Conservation (phyloP, 2,888 invertebrate species). For the Formica aserva region DNA sequence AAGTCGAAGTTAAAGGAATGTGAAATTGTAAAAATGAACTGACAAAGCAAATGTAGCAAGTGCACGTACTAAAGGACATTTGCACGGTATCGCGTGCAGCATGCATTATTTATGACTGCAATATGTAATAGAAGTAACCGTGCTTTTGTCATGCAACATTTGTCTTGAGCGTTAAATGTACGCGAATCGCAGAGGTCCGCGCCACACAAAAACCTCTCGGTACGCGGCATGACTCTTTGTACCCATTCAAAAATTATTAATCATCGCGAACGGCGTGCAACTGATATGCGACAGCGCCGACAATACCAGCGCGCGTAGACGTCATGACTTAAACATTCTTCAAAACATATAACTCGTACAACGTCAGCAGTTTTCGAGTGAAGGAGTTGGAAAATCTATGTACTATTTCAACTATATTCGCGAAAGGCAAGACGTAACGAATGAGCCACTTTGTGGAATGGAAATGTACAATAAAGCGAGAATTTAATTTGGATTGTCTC, state of each 20-base stretch:
- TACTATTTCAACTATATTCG: slow-evolving; percentile 22
- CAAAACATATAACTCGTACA: slow-evolving; percentile 29
- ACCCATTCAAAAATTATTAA: slow-evolving; percentile 29
- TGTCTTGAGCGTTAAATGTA: slow-evolving; percentile 25
- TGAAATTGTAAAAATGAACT: slow-evolving; percentile 1
- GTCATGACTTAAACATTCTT: slow-evolving; percentile 24
- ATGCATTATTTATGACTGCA: slow-evolving; percentile 42
- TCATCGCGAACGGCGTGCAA: slow-evolving; percentile 10
- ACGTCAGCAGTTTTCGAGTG: slow-evolving; percentile 12
- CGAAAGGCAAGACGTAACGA: slow-evolving; percentile 38
- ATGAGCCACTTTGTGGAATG: slow-evolving; percentile 18
- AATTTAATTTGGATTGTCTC: slow-evolving; percentile 31
- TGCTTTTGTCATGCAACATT: slow-evolving; percentile 40
- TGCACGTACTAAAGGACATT: slow-evolving; percentile 10
- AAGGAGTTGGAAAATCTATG: slow-evolving; percentile 45
- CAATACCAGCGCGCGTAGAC: neutral
- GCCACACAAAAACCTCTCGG: slow-evolving; percentile 14
- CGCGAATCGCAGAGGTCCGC: slow-evolving; percentile 17
- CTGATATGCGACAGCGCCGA: slow-evolving; percentile 31
- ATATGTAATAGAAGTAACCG: slow-evolving; percentile 34
- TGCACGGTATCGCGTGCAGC: neutral
- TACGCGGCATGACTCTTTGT: slow-evolving; percentile 1
- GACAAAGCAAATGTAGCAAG: slow-evolving; percentile 4
- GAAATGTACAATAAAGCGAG: slow-evolving; percentile 27
- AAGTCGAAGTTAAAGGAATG: neutral